These are phyloP conservation scores for Rhyzopertha dominica DNA, from an alignment of 1,140 invertebrate species.

Conservation along the genomic window DNA sequence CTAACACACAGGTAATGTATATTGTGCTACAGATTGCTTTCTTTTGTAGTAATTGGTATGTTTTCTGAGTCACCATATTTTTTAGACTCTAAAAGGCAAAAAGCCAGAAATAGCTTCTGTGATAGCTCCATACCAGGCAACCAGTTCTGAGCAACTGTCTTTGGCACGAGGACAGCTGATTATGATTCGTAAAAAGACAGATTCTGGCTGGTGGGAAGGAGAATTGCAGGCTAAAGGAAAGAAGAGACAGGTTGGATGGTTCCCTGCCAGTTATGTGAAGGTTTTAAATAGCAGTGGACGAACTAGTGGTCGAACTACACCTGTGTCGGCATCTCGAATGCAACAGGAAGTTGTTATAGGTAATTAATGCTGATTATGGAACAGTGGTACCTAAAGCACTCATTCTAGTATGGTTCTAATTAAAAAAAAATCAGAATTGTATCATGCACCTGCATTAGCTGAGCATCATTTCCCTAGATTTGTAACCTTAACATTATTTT, in stretches of 20 bases:
- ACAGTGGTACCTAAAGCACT: too few relatives aligned
- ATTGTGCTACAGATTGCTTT: slow-evolving; percentile 5
- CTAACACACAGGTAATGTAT: slow-evolving; percentile 47
- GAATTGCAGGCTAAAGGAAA: slow-evolving; percentile 96
- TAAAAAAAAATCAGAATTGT: too few relatives aligned
- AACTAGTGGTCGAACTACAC: slow-evolving; percentile 67
- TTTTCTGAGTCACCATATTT: slow-evolving; percentile 1
- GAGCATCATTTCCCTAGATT: too few relatives aligned
- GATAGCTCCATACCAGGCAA: slow-evolving; percentile 82
- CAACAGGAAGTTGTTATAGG: slow-evolving; percentile 54
- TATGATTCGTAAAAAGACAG: slow-evolving; percentile 92
- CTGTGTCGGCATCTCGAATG: slow-evolving; percentile 58
- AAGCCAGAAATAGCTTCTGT: slow-evolving; percentile 87
- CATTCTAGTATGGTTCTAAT: too few relatives aligned
- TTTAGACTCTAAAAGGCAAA: slow-evolving; percentile 48
- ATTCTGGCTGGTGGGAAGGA: slow-evolving; percentile 99
- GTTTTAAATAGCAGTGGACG: slow-evolving; percentile 60
- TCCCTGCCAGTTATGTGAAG: slow-evolving; percentile 96
- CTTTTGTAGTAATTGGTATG: slow-evolving; percentile 3
- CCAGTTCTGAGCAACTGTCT: slow-evolving; percentile 84
- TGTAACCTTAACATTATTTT: too few relatives aligned
- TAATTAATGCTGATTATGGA: too few relatives aligned
- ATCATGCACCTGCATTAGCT: too few relatives aligned
- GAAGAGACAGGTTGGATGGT: slow-evolving; percentile 94
- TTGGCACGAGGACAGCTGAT: slow-evolving; percentile 91